These are phyloP conservation scores for Pachycephus smyrnensis DNA, from an alignment of 2,888 invertebrate species.

Conservation along the genomic window DNA sequence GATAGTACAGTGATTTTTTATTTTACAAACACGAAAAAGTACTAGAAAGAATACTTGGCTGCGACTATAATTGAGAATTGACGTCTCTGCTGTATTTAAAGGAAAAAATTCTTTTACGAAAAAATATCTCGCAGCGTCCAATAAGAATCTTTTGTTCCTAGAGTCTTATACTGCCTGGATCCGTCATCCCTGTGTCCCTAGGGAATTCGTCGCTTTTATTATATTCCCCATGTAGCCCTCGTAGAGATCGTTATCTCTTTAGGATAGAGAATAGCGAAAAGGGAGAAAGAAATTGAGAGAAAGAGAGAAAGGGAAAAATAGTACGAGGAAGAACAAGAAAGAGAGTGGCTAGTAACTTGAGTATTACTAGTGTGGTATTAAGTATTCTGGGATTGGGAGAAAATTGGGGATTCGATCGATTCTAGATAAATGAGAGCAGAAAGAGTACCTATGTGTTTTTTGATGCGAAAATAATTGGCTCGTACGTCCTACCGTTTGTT, in stretches of 20 bases:
- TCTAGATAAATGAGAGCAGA: neutral
- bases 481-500: neutral
- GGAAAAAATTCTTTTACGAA: neutral
- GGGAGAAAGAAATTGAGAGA: neutral
- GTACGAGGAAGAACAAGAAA: neutral
- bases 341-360: neutral
- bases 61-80: neutral
- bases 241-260: slow-evolving; percentile 35
- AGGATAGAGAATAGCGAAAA: neutral
- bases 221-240: slow-evolving; percentile 48
- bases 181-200: slow-evolving; percentile 43
- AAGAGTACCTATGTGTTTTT: neutral
- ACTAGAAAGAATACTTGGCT: neutral
- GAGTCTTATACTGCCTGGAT: slow-evolving; percentile 34
- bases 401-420: neutral
- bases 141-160: slow-evolving; percentile 47
- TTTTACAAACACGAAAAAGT: neutral
- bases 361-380: neutral
- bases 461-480: neutral
- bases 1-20: neutral
- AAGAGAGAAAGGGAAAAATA: neutral
- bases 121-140: neutral
- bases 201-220: slow-evolving; percentile 56
- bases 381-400: neutral
- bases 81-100: neutral